Evolutionary conservation across 1,140 invertebrate genomes (phyloP).

Genomic region (Orchesella cincta): DNA sequence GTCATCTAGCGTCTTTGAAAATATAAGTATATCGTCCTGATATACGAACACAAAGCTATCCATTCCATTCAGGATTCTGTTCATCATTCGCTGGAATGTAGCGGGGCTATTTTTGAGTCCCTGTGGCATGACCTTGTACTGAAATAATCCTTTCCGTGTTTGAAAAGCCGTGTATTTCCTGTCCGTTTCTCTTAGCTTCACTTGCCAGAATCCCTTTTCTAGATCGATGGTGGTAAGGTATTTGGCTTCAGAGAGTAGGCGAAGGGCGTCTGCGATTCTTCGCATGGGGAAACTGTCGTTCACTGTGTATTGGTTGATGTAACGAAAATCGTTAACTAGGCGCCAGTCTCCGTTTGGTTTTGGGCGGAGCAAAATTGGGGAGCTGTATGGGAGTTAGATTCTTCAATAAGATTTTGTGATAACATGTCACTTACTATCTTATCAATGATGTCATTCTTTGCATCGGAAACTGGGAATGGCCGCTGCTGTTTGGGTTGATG

Average conservation of each 20-base stretch:
- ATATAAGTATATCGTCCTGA: conserved; percentile 63
- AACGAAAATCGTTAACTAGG: conserved; percentile 31
- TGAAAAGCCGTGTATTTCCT: background rate
- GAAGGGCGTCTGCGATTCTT: background rate
- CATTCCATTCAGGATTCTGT: background rate
- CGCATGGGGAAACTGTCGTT: conserved; percentile 32
- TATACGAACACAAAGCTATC: conserved; percentile 51
- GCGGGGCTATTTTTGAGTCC: background rate
- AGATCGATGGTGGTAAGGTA: conserved; percentile 15
- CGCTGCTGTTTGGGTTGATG: background rate
- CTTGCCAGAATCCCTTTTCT: no score
- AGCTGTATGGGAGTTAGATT: conserved; percentile 22
- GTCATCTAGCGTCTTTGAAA: conserved; percentile 50
- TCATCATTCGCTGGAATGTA: background rate
- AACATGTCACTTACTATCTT: conserved; percentile 33
- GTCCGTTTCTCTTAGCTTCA: background rate
- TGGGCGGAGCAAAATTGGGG: conserved; percentile 22
- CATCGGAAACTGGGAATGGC: background rate
- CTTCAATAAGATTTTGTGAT: conserved; percentile 30
- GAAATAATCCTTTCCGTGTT: background rate
- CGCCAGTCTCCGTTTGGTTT: conserved; percentile 12
- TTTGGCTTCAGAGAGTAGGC: conserved; percentile 22
- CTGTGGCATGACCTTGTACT: background rate
- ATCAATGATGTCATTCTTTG: background rate
- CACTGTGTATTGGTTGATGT: conserved; percentile 5